phyloP scores from a whole-genome alignment of 1,140 invertebrate genomes.

The Atopsyche davidsoni region DNA sequence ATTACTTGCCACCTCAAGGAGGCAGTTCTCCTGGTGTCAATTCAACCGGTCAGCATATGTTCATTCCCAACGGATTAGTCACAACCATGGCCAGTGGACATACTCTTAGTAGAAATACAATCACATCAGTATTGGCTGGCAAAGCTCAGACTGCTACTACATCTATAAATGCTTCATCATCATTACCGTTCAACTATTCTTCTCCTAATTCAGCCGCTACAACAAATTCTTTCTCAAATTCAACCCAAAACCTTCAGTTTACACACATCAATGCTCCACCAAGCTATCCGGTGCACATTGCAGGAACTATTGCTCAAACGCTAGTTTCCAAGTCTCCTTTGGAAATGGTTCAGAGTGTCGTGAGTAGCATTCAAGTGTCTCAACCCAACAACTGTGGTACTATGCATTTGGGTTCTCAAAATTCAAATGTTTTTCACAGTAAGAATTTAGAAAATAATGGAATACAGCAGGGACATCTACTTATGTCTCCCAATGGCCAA shows the following conservation, averaged over 20 bases:
- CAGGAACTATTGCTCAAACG: slow-evolving; percentile 45
- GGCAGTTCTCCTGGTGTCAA: slow-evolving; percentile 37
- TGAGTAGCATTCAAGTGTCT: slow-evolving; percentile 66
- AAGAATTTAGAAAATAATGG: slow-evolving; percentile 42
- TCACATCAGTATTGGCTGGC: slow-evolving; percentile 70
- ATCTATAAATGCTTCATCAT: slow-evolving; percentile 59
- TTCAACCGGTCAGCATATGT: slow-evolving; percentile 33
- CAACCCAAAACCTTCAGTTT: slow-evolving; percentile 25
- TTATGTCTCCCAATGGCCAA: slow-evolving; percentile 68
- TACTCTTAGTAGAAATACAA: slow-evolving; percentile 65
- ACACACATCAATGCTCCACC: slow-evolving; percentile 35
- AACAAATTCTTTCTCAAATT: slow-evolving; percentile 33
- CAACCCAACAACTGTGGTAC: slow-evolving; percentile 35
- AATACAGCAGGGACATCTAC: slow-evolving; percentile 61
- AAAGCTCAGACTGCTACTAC: slow-evolving; percentile 67
- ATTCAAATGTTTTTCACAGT: slow-evolving; percentile 33
- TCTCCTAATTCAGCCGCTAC: slow-evolving; percentile 34
- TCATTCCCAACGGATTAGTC: slow-evolving; percentile 36
- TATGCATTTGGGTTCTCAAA: slow-evolving; percentile 25
- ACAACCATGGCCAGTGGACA: slow-evolving; percentile 73
- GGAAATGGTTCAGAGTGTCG: slow-evolving; percentile 75
- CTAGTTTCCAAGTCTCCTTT: slow-evolving; percentile 64
- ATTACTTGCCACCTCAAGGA: slow-evolving; percentile 43
- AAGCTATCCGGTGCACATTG: slow-evolving; percentile 46
- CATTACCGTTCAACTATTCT: slow-evolving; percentile 35